Base-by-base conservation (phyloP, 2,113 vertebrate genomes). In the Pungitius pungitius region DNA sequence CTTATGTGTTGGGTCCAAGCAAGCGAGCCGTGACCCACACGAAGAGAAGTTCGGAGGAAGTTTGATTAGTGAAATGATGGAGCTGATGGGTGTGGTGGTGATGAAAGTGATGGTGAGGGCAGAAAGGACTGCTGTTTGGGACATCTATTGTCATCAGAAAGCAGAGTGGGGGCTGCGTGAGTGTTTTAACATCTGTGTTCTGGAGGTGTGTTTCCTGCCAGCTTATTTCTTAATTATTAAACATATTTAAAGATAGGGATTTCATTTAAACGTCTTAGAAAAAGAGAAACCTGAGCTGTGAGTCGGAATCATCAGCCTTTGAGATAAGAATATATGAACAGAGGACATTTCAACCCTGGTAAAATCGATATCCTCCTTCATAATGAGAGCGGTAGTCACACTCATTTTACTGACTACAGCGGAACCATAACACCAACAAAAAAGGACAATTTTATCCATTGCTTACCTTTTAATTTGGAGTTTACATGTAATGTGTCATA, bases 21-120 rank as follows among this genome's bases (percentile, higher is more conserved):
- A 5, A 59, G 39, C 39, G 3, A 40, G 26, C 69, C 65, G 39
- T 68, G 64, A 66, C 26, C 43, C 67, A 56, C 63, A 69, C 40
- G 40, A 55, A 70, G 43, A 75, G 83, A 85, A 89, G 85, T 90
- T 87, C 12, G 33, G 17, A 59, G 81, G 69, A 89, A 90, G 81
- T 90, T 87, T 80, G 37, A 75, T 74, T 66, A 52, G 17, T 55
- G 30, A 73, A n/a, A 69, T 61, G 69, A 71, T 75, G 64, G 65
- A 67, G 70, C 68, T 70, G 39, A 67, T 85, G 89, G 87, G 85
- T 71, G 87, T 91, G 87, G 87, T 89, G 78, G 51, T 45, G 27
- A 47, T 82, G 51, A 11, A 49, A 10, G 4, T 47, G 27, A 33
- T 55, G 37, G 65, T 20, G 62, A 15, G 45, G 62, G 14, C 37